Evolutionary conservation across 2,113 vertebrate species (phyloP), one percentile per base, ranked within the genome.

Genomic region (Psophia crepitans): DNA sequence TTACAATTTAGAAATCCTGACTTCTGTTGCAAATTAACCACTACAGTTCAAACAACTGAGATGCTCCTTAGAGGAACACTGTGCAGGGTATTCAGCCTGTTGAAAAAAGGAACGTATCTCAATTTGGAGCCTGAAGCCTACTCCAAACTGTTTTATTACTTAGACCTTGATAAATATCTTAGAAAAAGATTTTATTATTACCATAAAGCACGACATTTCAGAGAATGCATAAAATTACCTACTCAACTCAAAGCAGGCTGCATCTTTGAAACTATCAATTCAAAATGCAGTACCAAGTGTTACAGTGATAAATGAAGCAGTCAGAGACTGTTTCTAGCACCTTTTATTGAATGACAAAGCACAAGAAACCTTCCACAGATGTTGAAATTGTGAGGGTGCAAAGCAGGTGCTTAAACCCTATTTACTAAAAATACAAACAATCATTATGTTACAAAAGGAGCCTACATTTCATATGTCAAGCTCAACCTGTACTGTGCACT

Each of bases 281-380:
- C 63, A 89, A 81, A 96, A 96, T 73, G 82, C 51, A 22, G 35
- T 78, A 64, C 5, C 5, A 78, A 89, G 58, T 73, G 53, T 80
- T 90, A 53, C 49, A 86, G 16, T 96, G 84, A 95, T 84, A 97
- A 97, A 97, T 85, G 78, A 95, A 84, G 49, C 68, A 92, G 61
- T 84, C 49, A 57, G 60, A 81, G 63, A 70, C 37, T 54, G 30
- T 89, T 71, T 27, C 46, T 66, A 23, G 37, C 33, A 27, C 12
- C 15, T 75, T 65, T 93, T 63, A 80, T n/a, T 43, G 84, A 96
- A 92, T 41, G 35, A 86, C 41, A 97, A 95, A 96, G 66, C 54
- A 78, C 61, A 86, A 71, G 57, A 61, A 82, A 30, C 22, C 17
- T 94, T 96, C 63, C 76, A 91, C 61, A 93, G 92, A 87, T 96